A percentile compares a stretch with the other conserved stretches of the same genome.
phyloP scores from a whole-genome alignment of 2,888 invertebrate species.

The Calephelis perditalis region DNA sequence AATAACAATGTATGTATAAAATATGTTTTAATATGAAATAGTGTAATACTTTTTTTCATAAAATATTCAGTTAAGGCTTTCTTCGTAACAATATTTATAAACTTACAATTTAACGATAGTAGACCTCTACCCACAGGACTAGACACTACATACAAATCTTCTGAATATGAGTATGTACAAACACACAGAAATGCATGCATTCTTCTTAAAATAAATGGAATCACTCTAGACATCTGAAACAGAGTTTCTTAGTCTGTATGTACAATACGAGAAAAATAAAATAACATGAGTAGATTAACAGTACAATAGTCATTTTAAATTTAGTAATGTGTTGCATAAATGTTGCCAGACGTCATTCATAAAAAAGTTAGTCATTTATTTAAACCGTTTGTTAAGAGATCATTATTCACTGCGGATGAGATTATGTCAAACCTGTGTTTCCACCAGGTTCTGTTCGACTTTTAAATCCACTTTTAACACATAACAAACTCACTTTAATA shows the following conservation, averaged over 20 bases:
- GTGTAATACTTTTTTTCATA: constrained; percentile 29
- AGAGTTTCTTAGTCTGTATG: constrained; percentile 54
- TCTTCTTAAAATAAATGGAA: constrained; percentile 76
- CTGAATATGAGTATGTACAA: constrained; percentile 71
- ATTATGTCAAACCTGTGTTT: constrained; percentile 16
- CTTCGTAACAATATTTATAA: constrained; percentile 47
- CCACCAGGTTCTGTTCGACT: neutral
- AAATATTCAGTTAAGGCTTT: constrained; percentile 52
- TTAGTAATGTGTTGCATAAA: constrained; percentile 5
- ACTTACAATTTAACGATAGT: constrained; percentile 69
- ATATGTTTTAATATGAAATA: constrained; percentile 30
- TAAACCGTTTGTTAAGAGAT: constrained; percentile 23
- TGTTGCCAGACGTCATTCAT: neutral
- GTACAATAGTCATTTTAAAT: neutral
- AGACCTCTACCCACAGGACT: constrained; percentile 68
- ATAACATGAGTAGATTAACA: neutral
- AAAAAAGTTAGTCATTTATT: constrained; percentile 13
- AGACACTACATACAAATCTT: constrained; percentile 62
- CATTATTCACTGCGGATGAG: constrained; percentile 21
- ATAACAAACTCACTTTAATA: neutral
- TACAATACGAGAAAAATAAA: constrained; percentile 44
- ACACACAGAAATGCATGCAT: constrained; percentile 76
- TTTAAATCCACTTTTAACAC: constrained; percentile 17
- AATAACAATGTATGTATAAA: constrained; percentile 30
- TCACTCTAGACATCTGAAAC: constrained; percentile 66